These are phyloP conservation scores for Distichodus sexfasciatus DNA, from an alignment of 2,797 vertebrate genomes.

Conservation along the genomic window DNA sequence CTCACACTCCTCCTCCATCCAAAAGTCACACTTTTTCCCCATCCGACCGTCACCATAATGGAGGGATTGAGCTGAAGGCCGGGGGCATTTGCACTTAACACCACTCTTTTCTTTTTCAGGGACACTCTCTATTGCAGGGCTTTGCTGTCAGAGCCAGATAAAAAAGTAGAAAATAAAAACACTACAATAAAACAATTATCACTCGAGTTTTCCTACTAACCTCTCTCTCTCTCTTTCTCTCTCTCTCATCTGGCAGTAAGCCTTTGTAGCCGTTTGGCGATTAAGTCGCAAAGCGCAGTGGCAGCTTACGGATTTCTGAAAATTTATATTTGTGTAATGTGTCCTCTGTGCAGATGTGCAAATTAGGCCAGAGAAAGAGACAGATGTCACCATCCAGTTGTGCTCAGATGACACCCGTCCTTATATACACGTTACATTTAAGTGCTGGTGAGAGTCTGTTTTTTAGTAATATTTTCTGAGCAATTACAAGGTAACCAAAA, in stretches of 20 bases:
- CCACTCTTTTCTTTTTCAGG: slow-evolving; percentile 3
- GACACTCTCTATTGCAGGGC: slow-evolving; percentile 23
- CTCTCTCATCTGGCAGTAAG: slow-evolving; percentile 1
- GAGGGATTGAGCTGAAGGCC: not conserved
- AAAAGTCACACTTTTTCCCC: slow-evolving; percentile 28
- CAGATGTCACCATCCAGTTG: slow-evolving; percentile 35
- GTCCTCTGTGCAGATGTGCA: slow-evolving; percentile 27
- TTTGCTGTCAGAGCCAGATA: not conserved
- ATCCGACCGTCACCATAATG: not conserved
- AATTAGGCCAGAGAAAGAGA: slow-evolving; percentile 20
- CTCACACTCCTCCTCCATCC: slow-evolving; percentile 12
- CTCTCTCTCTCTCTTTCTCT: not conserved
- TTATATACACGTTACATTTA: not conserved
- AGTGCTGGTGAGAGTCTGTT: no score
- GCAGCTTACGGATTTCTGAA: slow-evolving; percentile 27
- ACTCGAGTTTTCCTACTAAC: slow-evolving; percentile 7
- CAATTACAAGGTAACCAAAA: no score
- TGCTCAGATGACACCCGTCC: slow-evolving; percentile 8
- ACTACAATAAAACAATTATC: slow-evolving; percentile 28
- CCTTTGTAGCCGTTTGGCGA: slow-evolving; percentile 11
- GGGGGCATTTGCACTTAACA: slow-evolving; percentile 7
- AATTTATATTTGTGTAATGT: slow-evolving; percentile 23
- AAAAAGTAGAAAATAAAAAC: slow-evolving; percentile 6
- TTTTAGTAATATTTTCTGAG: no score
- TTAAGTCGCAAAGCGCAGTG: slow-evolving; percentile 19